A percentile compares a stretch with the other conserved stretches of the same genome.
These are phyloP conservation scores for Oligia latruncula DNA, from an alignment of 2,888 invertebrate genomes.

Conservation along the genomic window DNA sequence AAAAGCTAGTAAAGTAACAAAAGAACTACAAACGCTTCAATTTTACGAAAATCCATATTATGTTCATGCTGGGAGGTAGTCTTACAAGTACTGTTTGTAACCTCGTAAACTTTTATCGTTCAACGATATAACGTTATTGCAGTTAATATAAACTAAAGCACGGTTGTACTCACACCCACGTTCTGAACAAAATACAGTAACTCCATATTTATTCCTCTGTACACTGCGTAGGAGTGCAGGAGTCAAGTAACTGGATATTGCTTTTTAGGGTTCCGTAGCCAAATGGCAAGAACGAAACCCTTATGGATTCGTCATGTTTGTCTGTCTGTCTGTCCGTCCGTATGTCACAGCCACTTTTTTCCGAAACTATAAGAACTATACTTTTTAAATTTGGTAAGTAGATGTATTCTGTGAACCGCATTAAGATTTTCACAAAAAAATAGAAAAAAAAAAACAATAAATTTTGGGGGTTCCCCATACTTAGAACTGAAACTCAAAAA, in stretches of 20 bases:
- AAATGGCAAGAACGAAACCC: too few relatives aligned
- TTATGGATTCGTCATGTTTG: too few relatives aligned
- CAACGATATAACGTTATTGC: conserved; percentile 13
- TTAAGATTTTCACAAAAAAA: too few relatives aligned
- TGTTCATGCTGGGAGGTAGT: not conserved
- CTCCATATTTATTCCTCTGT: not conserved
- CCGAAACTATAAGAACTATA: too few relatives aligned
- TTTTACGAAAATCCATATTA: not conserved
- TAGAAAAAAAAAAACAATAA: too few relatives aligned
- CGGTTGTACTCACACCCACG: conserved; percentile 26
- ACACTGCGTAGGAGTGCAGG: conserved; percentile 33
- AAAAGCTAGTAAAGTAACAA: not conserved
- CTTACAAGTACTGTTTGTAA: not conserved
- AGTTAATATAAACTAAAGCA: conserved; percentile 25
- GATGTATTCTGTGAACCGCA: too few relatives aligned
- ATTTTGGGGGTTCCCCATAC: too few relatives aligned
- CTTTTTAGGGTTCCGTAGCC: not conserved
- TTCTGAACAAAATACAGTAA: not conserved
- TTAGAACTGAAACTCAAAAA: too few relatives aligned
- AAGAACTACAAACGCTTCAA: not conserved
- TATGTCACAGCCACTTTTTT: too few relatives aligned
- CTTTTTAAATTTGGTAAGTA: too few relatives aligned
- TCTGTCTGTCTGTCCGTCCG: too few relatives aligned
- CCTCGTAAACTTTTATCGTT: conserved; percentile 24
- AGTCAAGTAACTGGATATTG: conserved; percentile 10